Evolutionary conservation across 1,140 invertebrate species (phyloP).

Genomic region (Megathymus violae): DNA sequence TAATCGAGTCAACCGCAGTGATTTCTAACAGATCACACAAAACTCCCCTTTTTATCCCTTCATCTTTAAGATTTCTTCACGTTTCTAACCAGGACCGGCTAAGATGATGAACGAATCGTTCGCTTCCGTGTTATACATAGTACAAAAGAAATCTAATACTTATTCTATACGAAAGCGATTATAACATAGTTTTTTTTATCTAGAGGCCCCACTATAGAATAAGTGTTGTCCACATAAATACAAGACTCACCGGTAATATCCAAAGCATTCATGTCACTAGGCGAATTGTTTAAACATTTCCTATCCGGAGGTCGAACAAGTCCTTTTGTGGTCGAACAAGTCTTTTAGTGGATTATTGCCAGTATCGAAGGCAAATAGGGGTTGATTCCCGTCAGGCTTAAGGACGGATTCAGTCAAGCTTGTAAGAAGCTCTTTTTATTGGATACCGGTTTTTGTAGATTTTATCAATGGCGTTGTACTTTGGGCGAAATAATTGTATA

Average conservation of each 20-base stretch:
- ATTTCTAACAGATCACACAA: slow-evolving; percentile 74
- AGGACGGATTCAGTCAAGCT: slow-evolving; percentile 50
- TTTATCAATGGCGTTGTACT: slow-evolving; percentile 39
- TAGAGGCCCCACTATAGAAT: too few species aligned
- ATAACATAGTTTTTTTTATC: too few species aligned
- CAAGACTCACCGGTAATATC: too few species aligned
- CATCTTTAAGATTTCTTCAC: slow-evolving; percentile 38
- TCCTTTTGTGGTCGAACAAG: slow-evolving; percentile 37
- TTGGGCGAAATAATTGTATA: slow-evolving; percentile 35
- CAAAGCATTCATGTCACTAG: too few species aligned
- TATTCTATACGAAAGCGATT: too few species aligned
- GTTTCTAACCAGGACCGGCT: slow-evolving; percentile 5
- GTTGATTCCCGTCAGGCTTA: slow-evolving; percentile 52
- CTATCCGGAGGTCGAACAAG: background rate
- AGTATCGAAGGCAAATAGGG: slow-evolving; percentile 78
- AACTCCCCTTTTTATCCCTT: slow-evolving; percentile 74
- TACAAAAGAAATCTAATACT: too few species aligned
- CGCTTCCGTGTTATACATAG: too few species aligned
- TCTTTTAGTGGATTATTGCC: slow-evolving; percentile 62
- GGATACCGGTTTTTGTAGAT: slow-evolving; percentile 44
- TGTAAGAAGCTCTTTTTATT: slow-evolving; percentile 55
- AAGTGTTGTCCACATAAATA: too few species aligned
- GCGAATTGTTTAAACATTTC: background rate
- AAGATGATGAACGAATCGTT: too few species aligned
- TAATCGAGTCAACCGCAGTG: slow-evolving; percentile 61